phyloP scores from a whole-genome alignment of 2,113 vertebrate genomes.

The Gymnogyps californianus region DNA sequence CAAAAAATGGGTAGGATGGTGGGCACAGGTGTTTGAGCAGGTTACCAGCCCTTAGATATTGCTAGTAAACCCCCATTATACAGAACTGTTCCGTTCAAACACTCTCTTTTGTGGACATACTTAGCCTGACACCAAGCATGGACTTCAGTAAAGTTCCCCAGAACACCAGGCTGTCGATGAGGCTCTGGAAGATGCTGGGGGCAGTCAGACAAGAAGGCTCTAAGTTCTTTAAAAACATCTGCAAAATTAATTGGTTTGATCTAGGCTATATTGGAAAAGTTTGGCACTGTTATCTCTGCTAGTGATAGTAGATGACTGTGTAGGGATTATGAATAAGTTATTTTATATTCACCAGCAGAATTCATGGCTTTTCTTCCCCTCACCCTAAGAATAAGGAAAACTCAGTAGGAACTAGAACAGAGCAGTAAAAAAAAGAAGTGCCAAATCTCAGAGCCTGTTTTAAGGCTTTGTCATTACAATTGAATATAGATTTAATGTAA shows the following conservation, averaged over 20 bases:
- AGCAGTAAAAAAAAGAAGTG: background rate
- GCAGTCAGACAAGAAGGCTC: background rate
- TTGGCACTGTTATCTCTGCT: background rate
- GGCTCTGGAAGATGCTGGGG: background rate
- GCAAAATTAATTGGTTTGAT: background rate
- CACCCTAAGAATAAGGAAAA: background rate
- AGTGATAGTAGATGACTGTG: background rate
- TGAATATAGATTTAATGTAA: constrained; percentile 1
- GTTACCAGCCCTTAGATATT: background rate
- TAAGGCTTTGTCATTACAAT: background rate
- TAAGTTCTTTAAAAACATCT: background rate
- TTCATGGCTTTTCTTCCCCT: background rate
- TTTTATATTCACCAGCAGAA: background rate
- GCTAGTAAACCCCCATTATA: background rate
- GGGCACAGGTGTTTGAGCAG: background rate
- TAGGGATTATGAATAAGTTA: background rate
- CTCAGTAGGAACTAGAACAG: background rate
- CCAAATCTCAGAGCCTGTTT: background rate
- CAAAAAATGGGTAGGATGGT: background rate
- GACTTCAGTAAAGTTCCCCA: background rate
- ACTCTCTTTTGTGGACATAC: background rate
- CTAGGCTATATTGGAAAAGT: background rate
- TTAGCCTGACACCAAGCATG: background rate
- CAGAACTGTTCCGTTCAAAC: background rate
- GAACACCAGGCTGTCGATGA: background rate